These are phyloP conservation scores for Leiothrix lutea DNA, from an alignment of 2,113 vertebrate species.

Conservation along the genomic window DNA sequence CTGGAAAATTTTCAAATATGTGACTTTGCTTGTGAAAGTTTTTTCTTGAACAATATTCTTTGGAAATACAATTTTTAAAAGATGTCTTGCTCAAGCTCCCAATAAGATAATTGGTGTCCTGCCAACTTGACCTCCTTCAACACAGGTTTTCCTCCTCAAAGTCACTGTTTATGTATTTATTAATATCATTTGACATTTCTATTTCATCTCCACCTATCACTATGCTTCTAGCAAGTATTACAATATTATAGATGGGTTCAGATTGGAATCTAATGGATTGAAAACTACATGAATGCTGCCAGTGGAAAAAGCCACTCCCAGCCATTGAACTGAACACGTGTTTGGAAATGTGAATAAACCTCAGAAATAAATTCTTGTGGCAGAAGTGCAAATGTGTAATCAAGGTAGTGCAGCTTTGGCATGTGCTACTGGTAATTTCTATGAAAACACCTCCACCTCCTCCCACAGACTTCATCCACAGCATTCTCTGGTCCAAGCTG, in stretches of 20 bases:
- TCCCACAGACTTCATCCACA: background rate
- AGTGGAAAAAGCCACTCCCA: background rate
- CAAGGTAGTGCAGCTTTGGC: background rate
- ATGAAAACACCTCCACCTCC: background rate
- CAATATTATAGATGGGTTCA: background rate
- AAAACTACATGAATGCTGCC: background rate
- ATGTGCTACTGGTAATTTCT: background rate
- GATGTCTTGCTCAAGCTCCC: background rate
- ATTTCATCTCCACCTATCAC: background rate
- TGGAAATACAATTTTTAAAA: background rate
- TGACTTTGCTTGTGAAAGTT: background rate
- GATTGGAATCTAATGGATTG: background rate
- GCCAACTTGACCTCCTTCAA: background rate
- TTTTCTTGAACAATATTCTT: background rate
- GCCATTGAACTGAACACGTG: background rate
- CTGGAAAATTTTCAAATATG: background rate
- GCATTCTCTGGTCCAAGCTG: background rate
- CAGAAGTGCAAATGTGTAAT: background rate
- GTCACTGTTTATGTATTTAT: background rate
- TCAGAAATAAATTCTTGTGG: background rate
- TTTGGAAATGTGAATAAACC: background rate
- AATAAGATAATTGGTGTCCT: background rate
- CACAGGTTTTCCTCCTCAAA: background rate
- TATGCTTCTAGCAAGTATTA: background rate
- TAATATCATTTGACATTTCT: background rate